These are phyloP conservation scores for Hipposideros larvatus DNA, from an alignment of 2,797 vertebrate genomes.

Conservation along the genomic window DNA sequence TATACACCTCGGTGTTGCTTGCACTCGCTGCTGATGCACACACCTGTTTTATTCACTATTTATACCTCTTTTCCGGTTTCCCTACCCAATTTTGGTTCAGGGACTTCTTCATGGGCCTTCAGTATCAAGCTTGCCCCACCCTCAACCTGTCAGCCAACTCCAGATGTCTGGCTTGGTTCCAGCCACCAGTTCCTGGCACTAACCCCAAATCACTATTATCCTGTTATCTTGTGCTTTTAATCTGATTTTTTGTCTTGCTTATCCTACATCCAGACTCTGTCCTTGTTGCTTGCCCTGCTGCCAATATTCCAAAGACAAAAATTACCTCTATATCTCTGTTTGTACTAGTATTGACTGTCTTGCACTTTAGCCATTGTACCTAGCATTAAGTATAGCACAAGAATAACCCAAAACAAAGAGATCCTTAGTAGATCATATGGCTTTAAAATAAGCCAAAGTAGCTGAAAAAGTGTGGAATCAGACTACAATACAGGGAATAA, in stretches of 20 bases:
- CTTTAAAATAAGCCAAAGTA: conserved; percentile 36
- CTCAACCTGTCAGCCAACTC: neutral
- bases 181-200: neutral
- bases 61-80: neutral
- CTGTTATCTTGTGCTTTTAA: neutral
- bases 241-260: neutral
- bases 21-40: neutral
- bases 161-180: neutral
- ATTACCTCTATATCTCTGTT: neutral
- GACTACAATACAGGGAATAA: neutral
- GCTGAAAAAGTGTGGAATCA: neutral
- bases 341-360: neutral
- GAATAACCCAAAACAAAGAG: conserved; percentile 31
- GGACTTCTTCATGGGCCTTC: neutral
- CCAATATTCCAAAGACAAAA: conserved; percentile 6
- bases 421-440: neutral
- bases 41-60: neutral
- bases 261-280: neutral
- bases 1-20: neutral
- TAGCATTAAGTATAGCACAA: neutral
- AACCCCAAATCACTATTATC: neutral
- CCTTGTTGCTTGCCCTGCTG: neutral
- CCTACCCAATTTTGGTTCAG: neutral
- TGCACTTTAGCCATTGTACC: neutral
- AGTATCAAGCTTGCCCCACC: neutral